Evolutionary conservation across 2,888 invertebrate species (phyloP), one percentile per base, ranked within the genome.

Genomic region (Xylophagus ater): DNA sequence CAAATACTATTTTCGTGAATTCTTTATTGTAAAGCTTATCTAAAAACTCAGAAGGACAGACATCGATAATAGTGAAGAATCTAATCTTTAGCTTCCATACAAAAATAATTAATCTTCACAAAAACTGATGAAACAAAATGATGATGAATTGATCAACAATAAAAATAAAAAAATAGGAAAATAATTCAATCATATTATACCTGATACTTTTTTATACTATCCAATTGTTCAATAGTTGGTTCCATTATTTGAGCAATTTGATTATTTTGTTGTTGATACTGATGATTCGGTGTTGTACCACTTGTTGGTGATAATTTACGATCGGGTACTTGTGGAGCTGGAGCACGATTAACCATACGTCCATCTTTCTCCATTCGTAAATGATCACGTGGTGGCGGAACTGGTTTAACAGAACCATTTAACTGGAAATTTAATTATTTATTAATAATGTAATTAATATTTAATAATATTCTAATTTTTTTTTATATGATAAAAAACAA

Each of bases 171-270:
- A 26, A 28, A 28, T 23, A n/a, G 25, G n/a, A 21, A 21, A 21
- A 21, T 21, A 21, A 21, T 7, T 21, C 21, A 21, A 7, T 21
- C 21, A 51, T 74, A 71, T 52, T n/a, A n/a, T n/a, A 90, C 89
- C 81, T 89, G 88, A 65, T 89, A 92, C 62, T 89, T 89, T 57
- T 81, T 81, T 62, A 93, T 88, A 63, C 87, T 85, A 58, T 89
- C 87, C 65, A 90, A 70, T 66, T 92, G 88, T 55, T 93, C 89
- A 57, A 81, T 74, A 45, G 85, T 85, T 50, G 85, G 83, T 51
- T 78, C 72, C 37, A 68, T 63, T 45, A 65, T 56, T 52, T 65
- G 65, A 18, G 65, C 65, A 40, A 65, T 65, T 51, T 65, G 62
- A 40, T 67, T 65, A 40, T 58, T 54, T 15, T 57, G 53, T 40